phyloP scores from a whole-genome alignment of 2,113 vertebrate genomes.

The Laterallus jamaicensis region DNA sequence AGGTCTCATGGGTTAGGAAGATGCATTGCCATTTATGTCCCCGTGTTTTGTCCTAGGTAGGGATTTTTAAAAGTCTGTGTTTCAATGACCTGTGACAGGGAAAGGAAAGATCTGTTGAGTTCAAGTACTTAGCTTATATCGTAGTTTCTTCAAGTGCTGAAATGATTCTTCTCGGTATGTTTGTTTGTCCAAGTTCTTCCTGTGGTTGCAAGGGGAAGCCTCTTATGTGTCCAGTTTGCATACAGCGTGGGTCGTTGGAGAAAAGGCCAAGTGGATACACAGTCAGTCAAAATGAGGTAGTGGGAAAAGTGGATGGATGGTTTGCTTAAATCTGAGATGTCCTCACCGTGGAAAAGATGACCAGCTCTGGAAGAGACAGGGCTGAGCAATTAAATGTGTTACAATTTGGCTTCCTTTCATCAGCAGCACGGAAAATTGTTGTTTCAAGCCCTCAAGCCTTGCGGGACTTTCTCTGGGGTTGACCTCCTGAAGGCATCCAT shows the following conservation, averaged over 20 bases:
- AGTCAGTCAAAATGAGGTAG: conserved; percentile 52
- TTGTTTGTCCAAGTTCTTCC: conserved; percentile 38
- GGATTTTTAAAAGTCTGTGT: not conserved
- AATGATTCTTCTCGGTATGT: not conserved
- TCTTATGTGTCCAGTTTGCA: not conserved
- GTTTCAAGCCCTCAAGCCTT: conserved; percentile 54
- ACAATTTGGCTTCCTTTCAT: conserved; percentile 54
- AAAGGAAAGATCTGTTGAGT: not conserved
- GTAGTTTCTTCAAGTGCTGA: not conserved
- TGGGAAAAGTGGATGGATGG: conserved; percentile 62
- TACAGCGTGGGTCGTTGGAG: not conserved
- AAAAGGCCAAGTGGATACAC: not conserved
- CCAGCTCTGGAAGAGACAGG: conserved; percentile 30
- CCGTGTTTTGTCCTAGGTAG: not conserved
- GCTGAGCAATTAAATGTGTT: conserved; percentile 54
- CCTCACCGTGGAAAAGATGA: conserved; percentile 70
- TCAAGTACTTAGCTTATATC: not conserved
- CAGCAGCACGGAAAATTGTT: conserved; percentile 47
- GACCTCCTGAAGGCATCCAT: conserved; percentile 36
- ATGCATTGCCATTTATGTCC: not conserved
- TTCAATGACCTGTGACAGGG: not conserved
- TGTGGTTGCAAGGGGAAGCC: conserved; percentile 5
- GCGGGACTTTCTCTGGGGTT: conserved; percentile 56
- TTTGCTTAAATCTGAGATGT: conserved; percentile 51
- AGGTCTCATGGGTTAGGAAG: not conserved